Base-by-base conservation (phyloP, 2,797 vertebrate genomes). In the Erethizon dorsatum region DNA sequence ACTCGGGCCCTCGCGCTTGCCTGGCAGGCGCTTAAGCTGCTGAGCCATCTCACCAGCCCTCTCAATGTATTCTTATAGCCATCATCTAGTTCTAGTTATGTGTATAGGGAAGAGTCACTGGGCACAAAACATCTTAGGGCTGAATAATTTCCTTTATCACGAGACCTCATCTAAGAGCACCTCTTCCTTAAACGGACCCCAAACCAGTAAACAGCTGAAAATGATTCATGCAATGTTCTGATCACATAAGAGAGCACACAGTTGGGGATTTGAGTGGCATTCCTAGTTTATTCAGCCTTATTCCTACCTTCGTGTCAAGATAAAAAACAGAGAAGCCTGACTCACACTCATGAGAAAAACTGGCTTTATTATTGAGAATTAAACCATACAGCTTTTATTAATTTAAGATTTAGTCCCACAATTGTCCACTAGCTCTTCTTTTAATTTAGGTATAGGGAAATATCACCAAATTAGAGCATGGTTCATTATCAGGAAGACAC, bases 311-410 rank as follows among this genome's bases (percentile, higher is more conserved):
- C 80, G 71, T 91, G 93, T 77, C n/a, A 78, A 83, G 78, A 52
- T 24, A 22, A 41, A 71, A 71, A 37, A 95, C 65, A 20, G 15
- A 80, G 79, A 26, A 87, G 28, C 17, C 28, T 88, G 33, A 84
- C 15, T 90, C 86, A 67, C 9, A 80, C n/a, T 91, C 6, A 47
- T 28, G 47, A 88, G 57, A 69, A 88, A 78, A 97, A 83, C 5
- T 95, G 54, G 80, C 37, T 97, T 98, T 95, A 88, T 89, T 95
- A 96, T 90, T 69, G 93, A 97, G 77, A 96, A 97, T 31, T 89
- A 87, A 94, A 24, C 86, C 80, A 87, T 33, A 2, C 57, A 93
- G 57, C 50, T 97, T 95, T 50, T 89, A 97, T 96, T 97, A 92
- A 97, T 95, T 90, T 88, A 93, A 98, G 63, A 73, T 94, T 57